phyloP scores from a whole-genome alignment of 2,888 invertebrate species.

The Carcina quercana region DNA sequence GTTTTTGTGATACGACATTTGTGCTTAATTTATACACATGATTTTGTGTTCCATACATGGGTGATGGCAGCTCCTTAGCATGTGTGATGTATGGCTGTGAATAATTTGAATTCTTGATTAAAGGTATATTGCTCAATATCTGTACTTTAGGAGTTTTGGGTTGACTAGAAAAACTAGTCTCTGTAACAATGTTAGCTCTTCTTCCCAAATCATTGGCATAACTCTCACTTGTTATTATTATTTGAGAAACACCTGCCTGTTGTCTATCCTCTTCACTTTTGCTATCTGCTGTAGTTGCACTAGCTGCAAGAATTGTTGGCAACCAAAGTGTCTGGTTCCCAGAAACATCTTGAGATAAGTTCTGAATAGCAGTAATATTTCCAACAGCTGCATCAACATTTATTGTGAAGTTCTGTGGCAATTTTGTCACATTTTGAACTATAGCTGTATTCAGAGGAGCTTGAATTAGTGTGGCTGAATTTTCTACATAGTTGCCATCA shows the following conservation, averaged over 20 bases:
- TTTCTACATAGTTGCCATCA: slow-evolving; percentile 57
- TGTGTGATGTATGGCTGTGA: slow-evolving; percentile 53
- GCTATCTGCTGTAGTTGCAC: slow-evolving; percentile 40
- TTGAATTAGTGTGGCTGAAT: slow-evolving; percentile 56
- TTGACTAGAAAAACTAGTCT: slow-evolving; percentile 51
- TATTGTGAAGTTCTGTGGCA: slow-evolving; percentile 66
- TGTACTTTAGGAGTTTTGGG: slow-evolving; percentile 66
- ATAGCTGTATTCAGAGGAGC: slow-evolving; percentile 58
- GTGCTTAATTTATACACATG: slow-evolving; percentile 61
- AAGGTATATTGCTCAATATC: slow-evolving; percentile 65
- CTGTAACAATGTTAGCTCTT: slow-evolving; percentile 55
- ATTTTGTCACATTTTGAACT: slow-evolving; percentile 63
- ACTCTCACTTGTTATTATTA: slow-evolving; percentile 64
- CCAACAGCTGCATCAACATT: slow-evolving; percentile 64
- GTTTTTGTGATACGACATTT: slow-evolving; percentile 51
- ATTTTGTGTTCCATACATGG: slow-evolving; percentile 51
- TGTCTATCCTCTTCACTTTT: slow-evolving; percentile 54
- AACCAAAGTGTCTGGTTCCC: slow-evolving; percentile 63
- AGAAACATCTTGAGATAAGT: slow-evolving; percentile 60
- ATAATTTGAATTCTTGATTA: slow-evolving; percentile 58
- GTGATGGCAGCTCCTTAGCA: slow-evolving; percentile 50
- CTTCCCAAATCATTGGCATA: slow-evolving; percentile 52
- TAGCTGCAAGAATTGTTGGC: slow-evolving; percentile 61
- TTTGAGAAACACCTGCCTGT: slow-evolving; percentile 57
- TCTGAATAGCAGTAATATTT: slow-evolving; percentile 63